Conservation (phyloP, 2,888 invertebrate species). For the Punctoribates punctum region DNA sequence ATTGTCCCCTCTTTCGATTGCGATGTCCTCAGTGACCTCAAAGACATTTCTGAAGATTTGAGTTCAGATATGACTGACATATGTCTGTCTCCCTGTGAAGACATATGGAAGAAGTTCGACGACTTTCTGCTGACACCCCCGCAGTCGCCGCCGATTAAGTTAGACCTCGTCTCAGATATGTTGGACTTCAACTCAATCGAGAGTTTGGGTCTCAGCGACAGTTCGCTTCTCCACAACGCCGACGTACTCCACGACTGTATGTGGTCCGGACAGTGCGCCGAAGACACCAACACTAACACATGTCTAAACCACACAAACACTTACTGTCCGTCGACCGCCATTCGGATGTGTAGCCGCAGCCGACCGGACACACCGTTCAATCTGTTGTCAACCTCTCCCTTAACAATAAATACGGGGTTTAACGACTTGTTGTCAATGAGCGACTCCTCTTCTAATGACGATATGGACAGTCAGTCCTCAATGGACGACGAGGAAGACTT, state of each 20-base stretch:
- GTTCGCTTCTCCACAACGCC: background rate
- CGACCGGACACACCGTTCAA: constrained; percentile 38
- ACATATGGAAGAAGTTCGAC: constrained; percentile 42
- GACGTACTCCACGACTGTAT: constrained; percentile 43
- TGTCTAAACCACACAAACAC: background rate
- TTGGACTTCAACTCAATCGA: constrained; percentile 20
- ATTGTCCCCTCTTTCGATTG: constrained; percentile 24
- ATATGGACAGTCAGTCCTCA: background rate
- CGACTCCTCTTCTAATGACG: constrained; percentile 3
- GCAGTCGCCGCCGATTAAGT: constrained; percentile 40
- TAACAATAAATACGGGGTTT: background rate
- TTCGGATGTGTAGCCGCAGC: background rate
- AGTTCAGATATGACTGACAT: constrained; percentile 18
- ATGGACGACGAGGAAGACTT: constrained; percentile 28
- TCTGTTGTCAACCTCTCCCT: constrained; percentile 30
- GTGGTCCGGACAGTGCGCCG: constrained; percentile 42
- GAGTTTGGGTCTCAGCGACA: background rate
- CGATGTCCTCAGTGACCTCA: constrained; percentile 38
- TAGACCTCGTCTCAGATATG: constrained; percentile 34
- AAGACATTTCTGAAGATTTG: constrained; percentile 19
- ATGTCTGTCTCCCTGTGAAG: constrained; percentile 33
- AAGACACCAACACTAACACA: constrained; percentile 15
- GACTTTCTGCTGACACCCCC: constrained; percentile 42
- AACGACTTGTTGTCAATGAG: constrained; percentile 22
- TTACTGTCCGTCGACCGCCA: background rate